Evolutionary conservation across 2,113 vertebrate genomes (phyloP).

Genomic region (Barnardius zonarius): DNA sequence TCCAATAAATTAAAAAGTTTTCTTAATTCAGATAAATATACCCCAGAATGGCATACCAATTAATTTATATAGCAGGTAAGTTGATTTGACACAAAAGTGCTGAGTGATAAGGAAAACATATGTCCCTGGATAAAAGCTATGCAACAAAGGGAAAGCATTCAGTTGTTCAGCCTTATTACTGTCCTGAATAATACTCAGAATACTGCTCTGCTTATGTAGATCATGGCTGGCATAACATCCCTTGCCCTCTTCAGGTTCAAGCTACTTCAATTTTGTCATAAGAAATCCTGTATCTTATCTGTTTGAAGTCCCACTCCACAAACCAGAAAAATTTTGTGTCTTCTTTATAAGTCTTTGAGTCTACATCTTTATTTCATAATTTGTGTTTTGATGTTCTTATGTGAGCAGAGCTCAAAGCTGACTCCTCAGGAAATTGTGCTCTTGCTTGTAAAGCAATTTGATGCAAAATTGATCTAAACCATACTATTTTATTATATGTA

Average conservation of each 20-base stretch:
- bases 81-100: background rate
- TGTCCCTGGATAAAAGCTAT: background rate
- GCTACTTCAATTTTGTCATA: background rate
- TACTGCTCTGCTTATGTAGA: background rate
- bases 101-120: background rate
- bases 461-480: background rate
- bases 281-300: background rate
- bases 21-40: background rate
- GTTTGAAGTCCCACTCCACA: background rate
- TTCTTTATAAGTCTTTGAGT: background rate
- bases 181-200: background rate
- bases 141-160: background rate
- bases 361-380: background rate
- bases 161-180: background rate
- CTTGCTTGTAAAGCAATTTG: background rate
- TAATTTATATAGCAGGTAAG: background rate
- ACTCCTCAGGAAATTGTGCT: background rate
- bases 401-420: background rate
- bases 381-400: background rate
- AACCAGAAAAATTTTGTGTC: background rate
- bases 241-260: background rate
- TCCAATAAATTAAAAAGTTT: background rate
- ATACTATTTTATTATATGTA: background rate
- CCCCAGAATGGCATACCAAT: background rate
- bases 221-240: background rate